Percentiles rank a stretch among this genome's conserved stretches.
Conservation (phyloP, 2,888 invertebrate genomes). For the Onchidella celtica region DNA sequence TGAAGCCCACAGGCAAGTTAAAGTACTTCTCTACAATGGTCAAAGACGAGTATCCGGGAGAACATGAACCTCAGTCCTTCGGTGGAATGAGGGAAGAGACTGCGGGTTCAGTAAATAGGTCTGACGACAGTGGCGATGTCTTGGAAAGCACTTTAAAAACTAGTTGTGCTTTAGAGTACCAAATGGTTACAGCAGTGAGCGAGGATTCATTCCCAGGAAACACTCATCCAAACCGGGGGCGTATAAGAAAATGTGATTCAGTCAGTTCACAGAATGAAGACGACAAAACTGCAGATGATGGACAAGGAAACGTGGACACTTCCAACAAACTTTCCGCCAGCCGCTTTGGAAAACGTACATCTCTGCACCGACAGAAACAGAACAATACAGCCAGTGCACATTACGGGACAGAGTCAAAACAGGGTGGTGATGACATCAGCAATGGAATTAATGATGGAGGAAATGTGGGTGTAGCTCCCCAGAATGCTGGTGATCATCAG, state of each 20-base stretch:
- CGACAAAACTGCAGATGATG: not conserved
- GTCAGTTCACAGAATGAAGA: not conserved
- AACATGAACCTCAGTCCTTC: not conserved
- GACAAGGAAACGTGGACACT: not conserved
- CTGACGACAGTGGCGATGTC: slow-evolving; percentile 25
- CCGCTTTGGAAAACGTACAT: slow-evolving; percentile 41
- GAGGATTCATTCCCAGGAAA: not conserved
- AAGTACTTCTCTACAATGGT: not conserved
- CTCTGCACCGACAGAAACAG: slow-evolving; percentile 36
- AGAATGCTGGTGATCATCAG: not conserved
- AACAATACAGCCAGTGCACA: not conserved
- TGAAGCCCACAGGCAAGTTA: not conserved
- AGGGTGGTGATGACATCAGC: not conserved
- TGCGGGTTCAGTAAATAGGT: not conserved
- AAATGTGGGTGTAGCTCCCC: too few species aligned
- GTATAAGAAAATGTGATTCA: not conserved
- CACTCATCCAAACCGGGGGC: not conserved
- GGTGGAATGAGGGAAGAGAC: not conserved
- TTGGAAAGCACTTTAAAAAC: not conserved
- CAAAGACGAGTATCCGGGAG: not conserved
- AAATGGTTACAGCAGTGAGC: not conserved
- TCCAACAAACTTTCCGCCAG: not conserved
- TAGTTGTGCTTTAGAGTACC: slow-evolving; percentile 34
- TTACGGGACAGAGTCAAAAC: not conserved
- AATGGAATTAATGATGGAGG: not conserved